phyloP scores from a whole-genome alignment of 2,113 vertebrate genomes.

The Brienomyrus longianalis region DNA sequence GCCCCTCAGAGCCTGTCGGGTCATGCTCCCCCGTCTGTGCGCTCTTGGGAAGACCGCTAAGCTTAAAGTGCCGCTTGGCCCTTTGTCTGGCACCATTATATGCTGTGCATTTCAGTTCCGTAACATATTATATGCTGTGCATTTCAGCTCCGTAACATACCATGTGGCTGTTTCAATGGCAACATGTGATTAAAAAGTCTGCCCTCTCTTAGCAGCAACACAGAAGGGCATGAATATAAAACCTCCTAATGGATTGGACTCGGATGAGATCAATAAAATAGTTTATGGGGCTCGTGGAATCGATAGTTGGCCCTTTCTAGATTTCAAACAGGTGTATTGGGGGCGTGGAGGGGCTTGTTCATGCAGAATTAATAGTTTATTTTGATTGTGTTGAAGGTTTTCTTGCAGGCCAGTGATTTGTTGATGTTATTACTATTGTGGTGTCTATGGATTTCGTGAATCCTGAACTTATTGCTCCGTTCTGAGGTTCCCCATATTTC shows the following conservation, averaged over 20 bases:
- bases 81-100: constrained; percentile 13
- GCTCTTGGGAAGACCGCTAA: constrained; percentile 8
- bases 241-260: constrained; percentile 39
- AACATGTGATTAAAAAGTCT: background rate
- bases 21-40: background rate
- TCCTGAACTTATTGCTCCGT: background rate
- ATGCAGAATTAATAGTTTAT: background rate
- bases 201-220: constrained; percentile 10
- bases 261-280: constrained; percentile 42
- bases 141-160: background rate
- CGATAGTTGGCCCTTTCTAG: constrained; percentile 29
- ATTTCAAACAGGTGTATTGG: constrained; percentile 12
- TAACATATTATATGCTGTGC: too few species aligned
- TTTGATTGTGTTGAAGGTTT: background rate
- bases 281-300: constrained; percentile 42
- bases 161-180: background rate
- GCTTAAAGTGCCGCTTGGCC: constrained; percentile 18
- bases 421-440: background rate
- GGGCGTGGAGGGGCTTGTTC: background rate
- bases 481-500: background rate
- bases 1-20: constrained; percentile 29
- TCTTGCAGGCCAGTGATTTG: background rate
- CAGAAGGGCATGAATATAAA: constrained; percentile 38
- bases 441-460: background rate
- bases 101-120: too few species aligned